phyloP scores from a whole-genome alignment of 2,113 vertebrate species.

The Cryptotis parvus region DNA sequence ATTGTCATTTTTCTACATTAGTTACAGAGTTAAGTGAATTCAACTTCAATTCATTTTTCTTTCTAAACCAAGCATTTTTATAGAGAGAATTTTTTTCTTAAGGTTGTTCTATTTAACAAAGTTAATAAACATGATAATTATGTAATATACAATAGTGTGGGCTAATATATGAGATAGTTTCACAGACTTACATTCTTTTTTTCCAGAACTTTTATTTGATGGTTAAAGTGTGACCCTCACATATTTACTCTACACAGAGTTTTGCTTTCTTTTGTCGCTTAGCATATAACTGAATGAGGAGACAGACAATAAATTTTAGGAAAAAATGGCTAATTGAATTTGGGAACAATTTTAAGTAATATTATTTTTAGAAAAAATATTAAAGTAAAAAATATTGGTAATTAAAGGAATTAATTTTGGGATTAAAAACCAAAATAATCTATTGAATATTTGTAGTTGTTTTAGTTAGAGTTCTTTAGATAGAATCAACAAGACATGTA shows the following conservation, averaged over 20 bases:
- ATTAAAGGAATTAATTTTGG: background rate
- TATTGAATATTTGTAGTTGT: background rate
- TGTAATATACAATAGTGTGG: too few relatives aligned
- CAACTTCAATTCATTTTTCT: background rate
- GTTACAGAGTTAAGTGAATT: conserved; percentile 43
- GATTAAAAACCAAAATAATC: background rate
- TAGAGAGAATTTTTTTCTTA: background rate
- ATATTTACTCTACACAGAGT: background rate
- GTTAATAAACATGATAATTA: background rate
- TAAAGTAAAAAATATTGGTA: conserved; percentile 32
- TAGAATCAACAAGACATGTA: background rate
- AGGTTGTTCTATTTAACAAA: background rate
- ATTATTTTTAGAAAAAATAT: conserved; percentile 37
- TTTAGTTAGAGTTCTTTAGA: background rate
- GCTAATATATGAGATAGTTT: too few relatives aligned
- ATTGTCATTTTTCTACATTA: conserved; percentile 63
- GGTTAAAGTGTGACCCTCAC: background rate
- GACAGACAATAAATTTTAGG: background rate
- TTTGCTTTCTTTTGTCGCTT: background rate
- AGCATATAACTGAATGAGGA: background rate
- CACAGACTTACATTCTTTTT: conserved; percentile 1
- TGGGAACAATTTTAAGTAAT: background rate
- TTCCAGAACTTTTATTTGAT: background rate
- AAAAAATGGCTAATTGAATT: background rate
- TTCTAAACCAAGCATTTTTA: conserved; percentile 48